These are phyloP conservation scores for Gadus chalcogrammus DNA, from an alignment of 2,113 vertebrate species.

Conservation along the genomic window DNA sequence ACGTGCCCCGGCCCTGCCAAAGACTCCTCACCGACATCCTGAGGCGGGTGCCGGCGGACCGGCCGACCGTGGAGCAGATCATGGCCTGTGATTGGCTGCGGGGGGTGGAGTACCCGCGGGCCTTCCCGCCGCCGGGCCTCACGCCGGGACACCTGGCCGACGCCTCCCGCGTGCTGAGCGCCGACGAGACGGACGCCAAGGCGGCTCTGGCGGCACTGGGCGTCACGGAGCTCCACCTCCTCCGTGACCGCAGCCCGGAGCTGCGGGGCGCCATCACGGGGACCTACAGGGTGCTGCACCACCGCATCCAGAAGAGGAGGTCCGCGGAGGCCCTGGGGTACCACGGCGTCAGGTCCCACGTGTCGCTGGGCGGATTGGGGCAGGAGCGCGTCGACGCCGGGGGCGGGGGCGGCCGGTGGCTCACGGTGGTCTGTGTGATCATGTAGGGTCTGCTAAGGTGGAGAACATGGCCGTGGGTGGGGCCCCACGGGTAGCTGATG, in stretches of 20 bases:
- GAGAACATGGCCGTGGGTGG: too few relatives aligned
- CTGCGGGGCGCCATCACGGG: conserved; percentile 64
- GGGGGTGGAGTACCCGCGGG: conserved; percentile 55
- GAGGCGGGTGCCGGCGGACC: conserved; percentile 52
- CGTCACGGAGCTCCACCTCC: conserved; percentile 57
- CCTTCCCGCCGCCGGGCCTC: conserved; percentile 28
- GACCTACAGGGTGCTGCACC: conserved; percentile 64
- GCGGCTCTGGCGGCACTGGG: conserved; percentile 59
- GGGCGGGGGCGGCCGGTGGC: conserved; percentile 23
- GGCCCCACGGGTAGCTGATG: not conserved
- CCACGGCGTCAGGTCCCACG: conserved; percentile 13
- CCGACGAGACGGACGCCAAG: conserved; percentile 60
- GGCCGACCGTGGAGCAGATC: conserved; percentile 47
- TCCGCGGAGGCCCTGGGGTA: conserved; percentile 48
- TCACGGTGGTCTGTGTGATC: conserved; percentile 59
- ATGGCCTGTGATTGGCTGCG: conserved; percentile 62
- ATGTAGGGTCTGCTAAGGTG: conserved; percentile 41
- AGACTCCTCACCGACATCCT: conserved; percentile 64
- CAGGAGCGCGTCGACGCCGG: conserved; percentile 38
- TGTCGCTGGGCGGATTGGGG: conserved; percentile 25
- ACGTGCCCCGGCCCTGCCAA: conserved; percentile 56
- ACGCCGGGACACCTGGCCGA: conserved; percentile 56
- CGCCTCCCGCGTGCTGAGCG: conserved; percentile 29
- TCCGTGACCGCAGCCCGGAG: conserved; percentile 50
- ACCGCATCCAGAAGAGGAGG: conserved; percentile 61